Conservation (phyloP, 2,888 invertebrate genomes). For the Drosophila leonis region DNA sequence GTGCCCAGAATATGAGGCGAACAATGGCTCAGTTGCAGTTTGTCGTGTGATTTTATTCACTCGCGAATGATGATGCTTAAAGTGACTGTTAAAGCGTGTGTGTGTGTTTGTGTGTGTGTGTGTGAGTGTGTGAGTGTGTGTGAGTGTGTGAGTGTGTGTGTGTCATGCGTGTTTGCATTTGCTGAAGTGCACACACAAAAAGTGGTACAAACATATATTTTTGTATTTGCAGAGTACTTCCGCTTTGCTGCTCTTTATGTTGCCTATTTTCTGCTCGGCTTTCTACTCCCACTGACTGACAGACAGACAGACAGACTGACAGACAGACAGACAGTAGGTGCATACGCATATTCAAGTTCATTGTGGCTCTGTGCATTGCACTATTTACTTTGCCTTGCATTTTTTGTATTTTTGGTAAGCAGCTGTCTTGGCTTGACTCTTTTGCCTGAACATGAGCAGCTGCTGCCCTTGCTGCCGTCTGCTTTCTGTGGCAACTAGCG, state of each 20-base stretch:
- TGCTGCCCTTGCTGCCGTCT: conserved; percentile 16
- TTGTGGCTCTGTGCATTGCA: conserved; percentile 8
- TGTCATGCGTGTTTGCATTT: conserved; percentile 17
- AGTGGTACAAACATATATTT: not conserved
- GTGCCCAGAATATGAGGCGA: conserved; percentile 7
- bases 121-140: no score
- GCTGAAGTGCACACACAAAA: conserved; percentile 22
- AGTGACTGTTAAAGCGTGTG: not conserved
- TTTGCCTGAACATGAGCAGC: not conserved
- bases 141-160: conserved; percentile 9
- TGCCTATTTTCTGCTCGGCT: conserved; percentile 45
- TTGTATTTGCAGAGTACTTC: conserved; percentile 54
- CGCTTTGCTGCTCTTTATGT: conserved; percentile 53
- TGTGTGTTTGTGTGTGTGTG: no score
- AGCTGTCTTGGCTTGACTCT: conserved; percentile 26
- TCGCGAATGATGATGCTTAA: conserved; percentile 6
- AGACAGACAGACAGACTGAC: not conserved
- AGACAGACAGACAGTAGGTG: conserved; percentile 5
- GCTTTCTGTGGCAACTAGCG: no score
- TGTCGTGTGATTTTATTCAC: conserved; percentile 3
- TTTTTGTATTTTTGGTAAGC: conserved; percentile 4
- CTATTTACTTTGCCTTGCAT: conserved; percentile 3
- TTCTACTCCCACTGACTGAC: conserved; percentile 7
- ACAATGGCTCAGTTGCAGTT: conserved; percentile 21
- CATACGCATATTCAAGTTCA: conserved; percentile 14